These are phyloP conservation scores for Trichonephila clavata DNA, from an alignment of 1,140 invertebrate species.

Conservation along the genomic window DNA sequence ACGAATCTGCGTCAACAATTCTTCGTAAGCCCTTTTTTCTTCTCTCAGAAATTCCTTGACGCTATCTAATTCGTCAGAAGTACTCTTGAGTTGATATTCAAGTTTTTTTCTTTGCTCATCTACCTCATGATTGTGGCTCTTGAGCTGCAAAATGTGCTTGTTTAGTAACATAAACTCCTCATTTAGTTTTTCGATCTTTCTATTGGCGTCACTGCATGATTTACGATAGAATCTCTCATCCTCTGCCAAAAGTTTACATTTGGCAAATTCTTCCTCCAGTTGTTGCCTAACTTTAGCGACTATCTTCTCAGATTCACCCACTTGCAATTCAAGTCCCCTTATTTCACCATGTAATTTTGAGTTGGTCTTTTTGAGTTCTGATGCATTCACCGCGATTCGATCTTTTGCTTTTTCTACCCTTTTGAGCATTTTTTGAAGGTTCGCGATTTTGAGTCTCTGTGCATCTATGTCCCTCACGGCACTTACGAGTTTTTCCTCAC, in stretches of 20 bases:
- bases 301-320: neutral
- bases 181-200: neutral
- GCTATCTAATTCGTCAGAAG: neutral
- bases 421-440: neutral
- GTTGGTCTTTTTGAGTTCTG: neutral
- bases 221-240: conserved; percentile 37
- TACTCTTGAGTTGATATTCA: neutral
- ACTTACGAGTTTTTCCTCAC: neutral
- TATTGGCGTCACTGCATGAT: neutral
- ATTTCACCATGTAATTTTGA: neutral
- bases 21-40: neutral
- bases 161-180: neutral
- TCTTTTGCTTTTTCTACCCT: conserved; percentile 22
- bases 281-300: neutral
- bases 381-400: neutral
- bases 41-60: neutral
- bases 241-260: conserved; percentile 9
- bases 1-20: neutral
- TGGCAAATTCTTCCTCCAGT: neutral
- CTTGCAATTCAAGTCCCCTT: neutral
- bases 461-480: neutral
- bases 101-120: conserved; percentile 36
- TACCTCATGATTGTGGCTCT: conserved; percentile 35
- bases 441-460: neutral
- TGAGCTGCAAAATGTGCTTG: conserved; percentile 37